Evolutionary conservation across 2,797 vertebrate species (phyloP), one percentile per base, ranked within the genome.

Genomic region (Paramormyrops hopkinsi): DNA sequence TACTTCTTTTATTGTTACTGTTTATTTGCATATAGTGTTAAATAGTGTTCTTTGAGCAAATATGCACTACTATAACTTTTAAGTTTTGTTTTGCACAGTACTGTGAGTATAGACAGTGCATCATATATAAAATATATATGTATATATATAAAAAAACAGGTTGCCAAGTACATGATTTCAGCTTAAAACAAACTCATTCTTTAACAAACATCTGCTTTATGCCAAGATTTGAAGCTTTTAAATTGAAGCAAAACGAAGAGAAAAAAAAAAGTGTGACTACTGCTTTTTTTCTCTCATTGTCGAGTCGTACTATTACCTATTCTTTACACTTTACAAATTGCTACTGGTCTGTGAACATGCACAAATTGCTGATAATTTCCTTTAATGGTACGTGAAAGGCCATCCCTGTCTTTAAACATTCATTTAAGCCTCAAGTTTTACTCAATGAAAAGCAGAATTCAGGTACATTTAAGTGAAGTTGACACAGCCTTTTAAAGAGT

Each of bases 381-480:
- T 90, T 91, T 88, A 62, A 89, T 90, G 44, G 90, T 73, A 84
- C 89, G 87, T 92, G 91, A 93, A 91, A 91, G 91, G 90, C 89
- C 89, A 90, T 91, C 88, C 41, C 56, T 59, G 86, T 92, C 92
- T 92, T 93, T 91, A 90, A 90, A 92, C 91, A 90, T 90, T 89
- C 89, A 88, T 92, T 91, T 90, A 33, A 87, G 83, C 89, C 54
- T 91, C 62, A 90, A 88, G 88, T 89, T 88, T 89, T 86, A 87
- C n/a, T 84, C 88, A 90, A 88, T 79, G 89, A 92, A 91, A 91
- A 88, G 87, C 90, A 90, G 89, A 90, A 91, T 91, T 90, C 93
- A 92, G 92, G 93, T 93, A 91, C 91, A 92, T 93, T 84, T 91
- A 87, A 94, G 91, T 90, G 90, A 93, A 93, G 91, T 92, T 92